phyloP scores from a whole-genome alignment of 1,140 invertebrate genomes.

The Hyposmocoma kahamanoa region DNA sequence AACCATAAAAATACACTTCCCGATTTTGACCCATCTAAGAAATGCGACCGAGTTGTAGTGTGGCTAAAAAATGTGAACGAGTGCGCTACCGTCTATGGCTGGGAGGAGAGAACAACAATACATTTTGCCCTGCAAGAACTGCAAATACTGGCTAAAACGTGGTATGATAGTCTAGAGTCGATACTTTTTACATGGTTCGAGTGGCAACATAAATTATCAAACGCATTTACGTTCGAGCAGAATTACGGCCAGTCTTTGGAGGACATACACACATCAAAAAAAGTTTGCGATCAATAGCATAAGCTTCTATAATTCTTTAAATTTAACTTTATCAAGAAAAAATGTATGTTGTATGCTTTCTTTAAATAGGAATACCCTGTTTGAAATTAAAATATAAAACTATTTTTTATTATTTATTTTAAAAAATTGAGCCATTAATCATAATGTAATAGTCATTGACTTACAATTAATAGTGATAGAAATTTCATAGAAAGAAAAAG shows the following conservation, averaged over 20 bases:
- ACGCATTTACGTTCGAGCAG: slow-evolving; percentile 9
- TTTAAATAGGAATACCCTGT: too few species aligned
- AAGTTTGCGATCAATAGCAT: too few species aligned
- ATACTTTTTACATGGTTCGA: slow-evolving; percentile 10
- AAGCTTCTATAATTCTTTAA: too few species aligned
- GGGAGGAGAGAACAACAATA: slow-evolving; percentile 7
- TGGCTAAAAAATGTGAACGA: slow-evolving; percentile 15
- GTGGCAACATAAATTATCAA: slow-evolving; percentile 9
- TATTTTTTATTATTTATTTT: too few species aligned
- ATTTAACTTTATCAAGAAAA: too few species aligned
- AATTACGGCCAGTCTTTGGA: slow-evolving; percentile 11
- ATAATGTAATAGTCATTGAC: too few species aligned
- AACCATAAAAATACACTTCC: slow-evolving; percentile 14
- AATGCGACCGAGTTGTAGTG: slow-evolving; percentile 5
- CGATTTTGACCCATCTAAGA: slow-evolving; percentile 9
- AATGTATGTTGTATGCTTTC: too few species aligned
- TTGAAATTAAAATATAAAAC: too few species aligned
- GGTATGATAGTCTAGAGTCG: slow-evolving; percentile 9
- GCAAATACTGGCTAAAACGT: slow-evolving; percentile 8
- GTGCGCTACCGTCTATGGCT: slow-evolving; percentile 11
- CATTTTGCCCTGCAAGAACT: slow-evolving; percentile 15
- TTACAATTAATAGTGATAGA: too few species aligned
- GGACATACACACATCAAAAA: too few species aligned
- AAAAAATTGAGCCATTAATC: too few species aligned
- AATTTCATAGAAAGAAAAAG: too few species aligned